These are phyloP conservation scores for Disparrhopalites patrizii DNA, from an alignment of 2,888 invertebrate species.

Conservation along the genomic window DNA sequence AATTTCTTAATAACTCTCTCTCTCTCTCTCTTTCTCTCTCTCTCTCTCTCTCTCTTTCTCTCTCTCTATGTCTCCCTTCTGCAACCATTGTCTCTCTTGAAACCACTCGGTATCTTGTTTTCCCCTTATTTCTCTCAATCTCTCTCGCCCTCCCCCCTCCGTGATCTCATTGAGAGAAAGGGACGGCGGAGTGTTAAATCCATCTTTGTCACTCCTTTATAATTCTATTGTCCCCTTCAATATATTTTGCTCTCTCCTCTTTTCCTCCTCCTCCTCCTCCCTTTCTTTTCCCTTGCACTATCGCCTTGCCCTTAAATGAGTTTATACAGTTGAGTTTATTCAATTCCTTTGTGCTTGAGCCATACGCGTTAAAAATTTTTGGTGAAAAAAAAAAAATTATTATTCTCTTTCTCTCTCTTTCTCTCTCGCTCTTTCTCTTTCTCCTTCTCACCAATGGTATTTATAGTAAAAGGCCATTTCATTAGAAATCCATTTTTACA, in stretches of 20 bases:
- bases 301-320: slow-evolving; percentile 16
- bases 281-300: too few relatives aligned
- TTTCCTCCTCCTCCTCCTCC: too few relatives aligned
- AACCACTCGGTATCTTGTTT: too few relatives aligned
- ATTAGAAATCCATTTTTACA: slow-evolving; percentile 10
- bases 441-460: too few relatives aligned
- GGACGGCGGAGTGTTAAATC: slow-evolving; percentile 18
- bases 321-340: not conserved
- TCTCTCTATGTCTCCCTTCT: too few relatives aligned
- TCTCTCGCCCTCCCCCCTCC: too few relatives aligned
- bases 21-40: not conserved
- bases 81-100: too few relatives aligned
- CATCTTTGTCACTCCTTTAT: slow-evolving; percentile 27
- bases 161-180: slow-evolving; percentile 11
- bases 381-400: too few relatives aligned
- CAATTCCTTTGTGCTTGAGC: not conserved
- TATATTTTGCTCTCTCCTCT: slow-evolving; percentile 23
- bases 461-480: too few relatives aligned
- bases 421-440: not conserved
- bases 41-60: not conserved
- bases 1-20: too few relatives aligned
- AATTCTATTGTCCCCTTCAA: slow-evolving; percentile 25
- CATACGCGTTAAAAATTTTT: not conserved
- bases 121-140: too few relatives aligned
- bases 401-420: not conserved